Evolutionary conservation across 2,797 vertebrate genomes (phyloP).

Genomic region (Manis pentadactyla): DNA sequence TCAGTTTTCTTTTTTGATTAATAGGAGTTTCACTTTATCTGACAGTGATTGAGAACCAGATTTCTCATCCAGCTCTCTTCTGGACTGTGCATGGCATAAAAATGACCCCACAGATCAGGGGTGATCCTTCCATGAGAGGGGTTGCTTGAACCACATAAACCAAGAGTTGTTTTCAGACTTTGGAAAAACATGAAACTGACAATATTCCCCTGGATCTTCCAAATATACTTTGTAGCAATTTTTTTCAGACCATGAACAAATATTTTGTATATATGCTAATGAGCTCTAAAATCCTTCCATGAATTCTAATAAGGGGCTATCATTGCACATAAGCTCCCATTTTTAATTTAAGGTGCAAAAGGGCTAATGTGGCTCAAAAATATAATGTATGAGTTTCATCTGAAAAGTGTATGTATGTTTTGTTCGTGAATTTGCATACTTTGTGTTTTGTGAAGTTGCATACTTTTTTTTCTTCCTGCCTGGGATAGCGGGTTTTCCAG

Average conservation of each 20-base stretch:
- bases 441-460: slow-evolving; percentile 32
- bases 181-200: background rate
- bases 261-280: slow-evolving; percentile 56
- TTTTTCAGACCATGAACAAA: background rate
- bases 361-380: slow-evolving; percentile 53
- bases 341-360: slow-evolving; percentile 71
- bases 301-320: slow-evolving; percentile 7
- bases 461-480: slow-evolving; percentile 82
- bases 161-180: slow-evolving; percentile 1
- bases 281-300: slow-evolving; percentile 8
- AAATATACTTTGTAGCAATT: slow-evolving; percentile 6
- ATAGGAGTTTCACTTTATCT: background rate
- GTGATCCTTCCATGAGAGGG: background rate
- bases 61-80: background rate
- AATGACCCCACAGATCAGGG: background rate
- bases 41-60: background rate
- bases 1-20: slow-evolving; percentile 11
- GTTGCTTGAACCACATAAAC: slow-evolving; percentile 10
- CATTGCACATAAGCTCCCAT: slow-evolving; percentile 55
- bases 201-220: background rate
- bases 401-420: slow-evolving; percentile 82
- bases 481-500: slow-evolving; percentile 83
- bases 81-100: background rate
- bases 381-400: slow-evolving; percentile 67
- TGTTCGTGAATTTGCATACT: slow-evolving; percentile 36